Evolutionary conservation across 2,888 invertebrate species (phyloP).

Genomic region (Rhingia campestris): DNA sequence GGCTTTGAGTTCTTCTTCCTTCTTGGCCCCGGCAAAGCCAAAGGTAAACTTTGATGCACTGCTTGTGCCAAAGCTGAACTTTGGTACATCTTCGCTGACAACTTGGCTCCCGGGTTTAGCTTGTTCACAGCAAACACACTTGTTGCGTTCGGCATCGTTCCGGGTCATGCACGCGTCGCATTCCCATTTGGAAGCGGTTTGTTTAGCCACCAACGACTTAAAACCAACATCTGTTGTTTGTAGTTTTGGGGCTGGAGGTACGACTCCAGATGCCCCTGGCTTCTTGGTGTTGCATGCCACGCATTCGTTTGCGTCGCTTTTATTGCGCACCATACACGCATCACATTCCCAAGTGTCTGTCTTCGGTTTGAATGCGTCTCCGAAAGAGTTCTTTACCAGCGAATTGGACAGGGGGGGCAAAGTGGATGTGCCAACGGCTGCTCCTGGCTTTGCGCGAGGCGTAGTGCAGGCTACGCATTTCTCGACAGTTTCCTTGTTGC

Average conservation of each 20-base stretch:
- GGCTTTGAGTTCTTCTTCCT: conserved; percentile 75
- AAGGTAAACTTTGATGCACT: conserved; percentile 79
- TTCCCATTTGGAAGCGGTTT: conserved; percentile 84
- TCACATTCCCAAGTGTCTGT: conserved; percentile 85
- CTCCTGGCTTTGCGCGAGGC: conserved; percentile 77
- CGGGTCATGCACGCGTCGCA: conserved; percentile 86
- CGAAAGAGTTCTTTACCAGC: conserved; percentile 78
- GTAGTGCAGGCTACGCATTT: conserved; percentile 85
- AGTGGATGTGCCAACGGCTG: conserved; percentile 1
- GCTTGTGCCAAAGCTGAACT: conserved; percentile 79
- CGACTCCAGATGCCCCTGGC: conserved; percentile 77
- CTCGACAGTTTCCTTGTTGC: conserved; percentile 83
- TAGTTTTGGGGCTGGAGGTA: conserved; percentile 58
- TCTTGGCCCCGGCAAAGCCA: conserved; percentile 78
- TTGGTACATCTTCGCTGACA: conserved; percentile 74
- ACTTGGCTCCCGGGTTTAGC: conserved; percentile 82
- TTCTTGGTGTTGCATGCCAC: conserved; percentile 84
- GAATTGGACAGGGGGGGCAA: conserved; percentile 37
- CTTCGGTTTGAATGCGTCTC: conserved; percentile 84
- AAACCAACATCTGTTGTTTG: conserved; percentile 79
- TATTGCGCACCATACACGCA: conserved; percentile 85
- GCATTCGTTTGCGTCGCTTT: conserved; percentile 83
- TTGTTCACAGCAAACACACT: conserved; percentile 86
- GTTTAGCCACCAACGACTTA: conserved; percentile 79
- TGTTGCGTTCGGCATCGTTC: conserved; percentile 83